Percentiles rank a stretch among this genome's conserved stretches.
Conservation (phyloP, 2,888 invertebrate genomes). For the Autographa gamma region DNA sequence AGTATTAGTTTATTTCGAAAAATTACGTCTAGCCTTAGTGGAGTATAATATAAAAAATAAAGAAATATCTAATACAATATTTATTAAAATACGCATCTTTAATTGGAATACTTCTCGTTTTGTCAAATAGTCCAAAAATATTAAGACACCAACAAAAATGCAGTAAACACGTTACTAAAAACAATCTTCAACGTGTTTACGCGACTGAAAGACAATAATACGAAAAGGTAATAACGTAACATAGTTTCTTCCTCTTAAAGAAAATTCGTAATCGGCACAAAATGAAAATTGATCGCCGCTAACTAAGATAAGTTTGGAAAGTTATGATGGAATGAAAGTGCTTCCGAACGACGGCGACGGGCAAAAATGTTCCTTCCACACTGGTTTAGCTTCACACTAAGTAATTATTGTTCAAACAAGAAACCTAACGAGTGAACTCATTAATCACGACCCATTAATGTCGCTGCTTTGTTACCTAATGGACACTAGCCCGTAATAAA, state of each 20-base stretch:
- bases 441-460: slow-evolving; percentile 74
- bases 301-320: slow-evolving; percentile 86
- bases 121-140: neutral
- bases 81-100: too few species aligned
- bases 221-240: slow-evolving; percentile 57
- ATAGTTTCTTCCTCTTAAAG: slow-evolving; percentile 71
- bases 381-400: slow-evolving; percentile 73
- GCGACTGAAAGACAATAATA: slow-evolving; percentile 16
- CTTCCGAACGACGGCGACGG: slow-evolving; percentile 65
- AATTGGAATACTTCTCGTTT: too few species aligned
- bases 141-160: neutral
- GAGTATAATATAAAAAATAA: too few species aligned
- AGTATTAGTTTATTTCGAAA: too few species aligned
- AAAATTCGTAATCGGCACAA: slow-evolving; percentile 79
- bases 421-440: slow-evolving; percentile 75
- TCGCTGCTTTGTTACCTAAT: slow-evolving; percentile 71
- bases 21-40: too few species aligned
- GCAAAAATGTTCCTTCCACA: slow-evolving; percentile 75
- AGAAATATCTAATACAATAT: too few species aligned
- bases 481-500: slow-evolving; percentile 62
- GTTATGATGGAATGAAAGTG: slow-evolving; percentile 83
- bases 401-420: slow-evolving; percentile 82
- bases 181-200: neutral
- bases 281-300: slow-evolving; percentile 87
- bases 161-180: neutral